Evolutionary conservation across 2,888 invertebrate genomes (phyloP).

Genomic region (Brachylomia viminalis): DNA sequence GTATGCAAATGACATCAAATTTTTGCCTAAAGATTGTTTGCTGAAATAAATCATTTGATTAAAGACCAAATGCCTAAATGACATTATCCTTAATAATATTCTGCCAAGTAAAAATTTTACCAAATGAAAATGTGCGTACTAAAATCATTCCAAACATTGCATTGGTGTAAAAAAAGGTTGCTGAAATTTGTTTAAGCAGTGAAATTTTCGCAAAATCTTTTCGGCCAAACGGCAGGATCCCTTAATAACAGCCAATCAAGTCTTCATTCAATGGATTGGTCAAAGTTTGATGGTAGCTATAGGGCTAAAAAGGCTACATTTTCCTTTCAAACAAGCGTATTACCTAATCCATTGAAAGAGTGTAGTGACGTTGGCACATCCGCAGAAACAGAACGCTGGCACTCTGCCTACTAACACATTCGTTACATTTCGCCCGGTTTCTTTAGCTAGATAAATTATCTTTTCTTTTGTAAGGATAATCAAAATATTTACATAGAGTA

Average conservation of each 20-base stretch:
- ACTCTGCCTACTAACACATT: constrained; percentile 35
- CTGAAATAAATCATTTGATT: no score
- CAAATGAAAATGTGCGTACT: no score
- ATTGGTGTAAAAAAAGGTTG: no score
- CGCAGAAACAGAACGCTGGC: constrained; percentile 27
- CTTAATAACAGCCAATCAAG: neutral
- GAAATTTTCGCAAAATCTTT: no score
- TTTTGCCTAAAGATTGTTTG: no score
- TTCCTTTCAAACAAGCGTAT: neutral
- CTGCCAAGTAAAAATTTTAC: no score
- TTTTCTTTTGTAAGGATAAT: constrained; percentile 28
- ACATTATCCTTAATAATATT: no score
- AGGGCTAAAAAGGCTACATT: neutral
- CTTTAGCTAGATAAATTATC: constrained; percentile 8
- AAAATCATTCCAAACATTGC: no score
- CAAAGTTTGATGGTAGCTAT: neutral
- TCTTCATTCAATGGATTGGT: neutral
- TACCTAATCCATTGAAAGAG: constrained; percentile 20
- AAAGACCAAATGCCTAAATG: no score
- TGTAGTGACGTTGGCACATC: constrained; percentile 35
- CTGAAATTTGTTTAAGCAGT: no score
- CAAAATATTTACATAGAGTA: constrained; percentile 44
- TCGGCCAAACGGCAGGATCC: no score
- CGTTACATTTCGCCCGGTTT: constrained; percentile 4
- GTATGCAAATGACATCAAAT: no score